Evolutionary conservation across 1,140 invertebrate species (phyloP), one percentile per base, ranked within the genome.

Genomic region (Diachasmimorpha longicaudata): DNA sequence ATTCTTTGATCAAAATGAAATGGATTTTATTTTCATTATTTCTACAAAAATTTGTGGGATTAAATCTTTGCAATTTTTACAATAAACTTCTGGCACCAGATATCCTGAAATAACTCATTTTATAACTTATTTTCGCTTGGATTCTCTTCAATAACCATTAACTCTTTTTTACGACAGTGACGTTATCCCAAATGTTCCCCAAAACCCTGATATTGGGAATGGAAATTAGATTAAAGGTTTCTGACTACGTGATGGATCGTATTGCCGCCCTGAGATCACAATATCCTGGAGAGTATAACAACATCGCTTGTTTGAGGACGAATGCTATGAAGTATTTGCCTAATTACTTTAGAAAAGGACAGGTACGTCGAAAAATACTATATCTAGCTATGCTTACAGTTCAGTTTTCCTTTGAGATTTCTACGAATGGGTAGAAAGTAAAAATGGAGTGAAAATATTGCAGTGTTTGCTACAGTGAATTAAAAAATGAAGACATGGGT

Each of bases 271-370:
- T 99, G 46, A 90, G 98, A 67, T 88, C 89, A 2, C 92, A 96
- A 80, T 85, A 96, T 88, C 90, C 93, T 11, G 93, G 93, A 14
- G 84, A 93, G 74, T 99, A 97, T 89, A 91, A 95, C 82, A 99
- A 99, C 89, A 95, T 99, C 84, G 97, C 97, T 44, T 99, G 98
- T 82, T 90, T 99, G 21, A 91, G 98, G 80, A 95, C 95, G 42
- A 99, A 99, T 92, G 98, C 98, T 2, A 99, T 99, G 98, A 99
- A 99, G 90, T 96, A 96, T 91, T 91, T 99, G 77, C 97, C 98
- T 42, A 99, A 99, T 88, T 99, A 95, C 89, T 99, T 99, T 85
- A 84, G 90, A 44, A 99, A 99, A 91, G 96, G 94, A 77, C 97
- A 97, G 91, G 95, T 96, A 89, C 14, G 19, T 36, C 39, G 63